A percentile compares a stretch with the other conserved stretches of the same genome.
Evolutionary conservation across 2,113 vertebrate species (phyloP).

Genomic region (Peromyscus polionotus): DNA sequence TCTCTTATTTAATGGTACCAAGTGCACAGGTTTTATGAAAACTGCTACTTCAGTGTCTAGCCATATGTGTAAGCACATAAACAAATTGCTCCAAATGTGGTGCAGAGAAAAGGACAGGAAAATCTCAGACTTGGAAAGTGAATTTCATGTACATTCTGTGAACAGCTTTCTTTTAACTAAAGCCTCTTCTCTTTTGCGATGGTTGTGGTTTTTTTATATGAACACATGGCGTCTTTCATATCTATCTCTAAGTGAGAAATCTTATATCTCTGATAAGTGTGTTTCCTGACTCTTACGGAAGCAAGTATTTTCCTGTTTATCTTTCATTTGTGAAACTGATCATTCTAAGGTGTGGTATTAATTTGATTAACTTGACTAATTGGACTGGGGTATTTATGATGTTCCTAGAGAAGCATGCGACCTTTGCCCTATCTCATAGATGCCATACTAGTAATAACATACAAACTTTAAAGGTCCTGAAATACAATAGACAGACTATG

Average conservation of each 20-base stretch:
- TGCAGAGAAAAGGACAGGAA: constrained; percentile 15
- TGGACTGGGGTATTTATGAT: not conserved
- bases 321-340: not conserved
- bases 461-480: not conserved
- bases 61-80: not conserved
- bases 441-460: not conserved
- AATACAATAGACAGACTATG: constrained; percentile 19
- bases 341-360: constrained; percentile 33
- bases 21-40: not conserved
- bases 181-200: constrained; percentile 19
- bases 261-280: constrained; percentile 14
- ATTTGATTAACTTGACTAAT: not conserved
- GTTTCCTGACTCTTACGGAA: not conserved
- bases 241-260: constrained; percentile 30
- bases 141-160: constrained; percentile 34
- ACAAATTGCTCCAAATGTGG: not conserved
- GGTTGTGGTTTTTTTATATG: constrained; percentile 8
- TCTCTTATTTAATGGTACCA: not conserved
- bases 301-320: constrained; percentile 17
- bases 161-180: constrained; percentile 57
- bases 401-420: not conserved
- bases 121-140: constrained; percentile 16
- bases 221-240: not conserved
- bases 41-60: constrained; percentile 30
- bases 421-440: not conserved